Evolutionary conservation across 2,113 vertebrate species (phyloP), one percentile per base, ranked within the genome.

Genomic region (Dicerorhinus sumatrensis): DNA sequence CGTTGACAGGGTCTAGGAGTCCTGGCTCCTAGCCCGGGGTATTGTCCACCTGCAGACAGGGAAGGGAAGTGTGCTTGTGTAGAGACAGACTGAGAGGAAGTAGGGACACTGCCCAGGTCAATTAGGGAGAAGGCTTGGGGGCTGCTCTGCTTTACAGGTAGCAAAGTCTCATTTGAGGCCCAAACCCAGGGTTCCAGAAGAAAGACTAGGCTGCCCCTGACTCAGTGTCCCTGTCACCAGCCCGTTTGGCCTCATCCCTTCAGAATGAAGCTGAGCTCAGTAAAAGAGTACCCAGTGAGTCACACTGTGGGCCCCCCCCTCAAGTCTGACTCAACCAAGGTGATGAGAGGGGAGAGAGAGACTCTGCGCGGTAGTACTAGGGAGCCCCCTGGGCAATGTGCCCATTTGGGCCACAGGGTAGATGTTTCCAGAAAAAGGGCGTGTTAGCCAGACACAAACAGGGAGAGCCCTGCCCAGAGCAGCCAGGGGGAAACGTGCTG

Each of bases 221-320:
- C 89, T 97, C 96, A 96, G 94, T 65, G 82, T 81, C 70, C 75
- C 89, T 82, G 96, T 97, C 96, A 95, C 83, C 77, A 62, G 51
- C 60, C 88, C 1, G 2, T 62, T 85, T 77, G 77, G 91, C 82
- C 81, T 98, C 95, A 96, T 77, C 69, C 17, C 70, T 90, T 97
- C 94, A 97, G 94, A 97, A 96, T 72, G 97, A 87, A 96, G 87
- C 83, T 96, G 96, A 97, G 92, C 86, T 97, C 96, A 98, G 87
- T 60, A 29, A 58, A 72, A 95, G 33, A 85, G 81, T 85, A 93
- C 77, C 46, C 93, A 51, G 46, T 98, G 97, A 97, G 89, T 98
- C 96, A 98, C 65, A n/a, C 54, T 27, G 72, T 80, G 67, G 5
- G 29, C 77, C 73, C 27, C 2, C 8, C 25, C 36, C 31, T 13